A percentile compares a stretch with the other conserved stretches of the same genome.
These are phyloP conservation scores for Mus pahari DNA, from an alignment of 2,113 vertebrate genomes.

Conservation along the genomic window DNA sequence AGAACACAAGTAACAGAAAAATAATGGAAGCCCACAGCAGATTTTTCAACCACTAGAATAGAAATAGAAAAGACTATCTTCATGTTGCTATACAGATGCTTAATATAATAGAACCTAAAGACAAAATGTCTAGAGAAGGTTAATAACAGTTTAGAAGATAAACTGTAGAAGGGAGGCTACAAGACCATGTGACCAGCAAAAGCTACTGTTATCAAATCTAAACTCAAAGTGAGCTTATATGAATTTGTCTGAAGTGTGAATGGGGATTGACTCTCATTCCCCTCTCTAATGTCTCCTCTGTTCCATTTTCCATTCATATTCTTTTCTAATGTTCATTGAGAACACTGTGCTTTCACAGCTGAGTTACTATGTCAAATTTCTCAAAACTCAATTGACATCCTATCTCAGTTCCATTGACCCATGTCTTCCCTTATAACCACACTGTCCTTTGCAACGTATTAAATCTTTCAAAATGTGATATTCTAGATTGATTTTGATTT, in stretches of 20 bases:
- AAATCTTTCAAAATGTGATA: background rate
- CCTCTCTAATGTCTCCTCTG: background rate
- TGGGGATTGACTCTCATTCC: background rate
- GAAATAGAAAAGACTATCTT: background rate
- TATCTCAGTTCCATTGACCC: background rate
- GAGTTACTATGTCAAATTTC: background rate
- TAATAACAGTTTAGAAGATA: background rate
- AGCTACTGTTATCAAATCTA: background rate
- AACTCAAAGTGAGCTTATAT: background rate
- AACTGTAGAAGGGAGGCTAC: background rate
- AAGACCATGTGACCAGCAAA: background rate
- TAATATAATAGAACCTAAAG: background rate
- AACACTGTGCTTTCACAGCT: background rate
- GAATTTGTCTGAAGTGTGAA: background rate
- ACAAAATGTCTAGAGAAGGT: background rate
- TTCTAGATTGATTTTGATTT: background rate
- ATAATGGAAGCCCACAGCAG: background rate
- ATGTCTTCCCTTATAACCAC: background rate
- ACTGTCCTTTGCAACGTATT: background rate
- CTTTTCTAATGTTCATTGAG: background rate
- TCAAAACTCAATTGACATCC: background rate
- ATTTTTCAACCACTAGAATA: background rate
- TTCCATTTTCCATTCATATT: background rate
- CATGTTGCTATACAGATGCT: background rate
- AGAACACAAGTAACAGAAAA: background rate